Conservation (phyloP, 37 sponge, comb jelly and placozoan species). For the Hormiphora californensis region DNA sequence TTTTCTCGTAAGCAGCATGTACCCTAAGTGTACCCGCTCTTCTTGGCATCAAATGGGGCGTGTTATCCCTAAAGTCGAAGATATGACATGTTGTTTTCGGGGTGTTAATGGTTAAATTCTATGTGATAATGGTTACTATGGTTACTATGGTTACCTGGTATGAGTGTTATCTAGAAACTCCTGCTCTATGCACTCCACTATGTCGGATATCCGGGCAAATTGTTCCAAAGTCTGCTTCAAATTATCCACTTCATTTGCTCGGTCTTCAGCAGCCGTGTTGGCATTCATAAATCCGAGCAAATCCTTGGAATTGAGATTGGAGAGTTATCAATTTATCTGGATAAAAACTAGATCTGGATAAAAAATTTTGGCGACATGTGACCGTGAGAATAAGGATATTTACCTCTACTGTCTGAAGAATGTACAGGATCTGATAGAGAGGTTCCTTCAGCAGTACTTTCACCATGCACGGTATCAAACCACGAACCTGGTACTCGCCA, state of each 20-base stretch:
- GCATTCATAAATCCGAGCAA: neutral
- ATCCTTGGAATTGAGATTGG: conserved; percentile 2
- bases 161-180: neutral
- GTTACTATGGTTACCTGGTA: neutral
- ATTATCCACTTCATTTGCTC: neutral
- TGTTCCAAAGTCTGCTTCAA: conserved; percentile 19
- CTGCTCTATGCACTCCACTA: neutral
- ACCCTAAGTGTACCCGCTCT: neutral
- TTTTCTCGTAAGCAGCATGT: conserved; percentile 4
- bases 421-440: neutral
- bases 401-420: conserved; percentile 14
- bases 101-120: neutral
- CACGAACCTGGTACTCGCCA: neutral
- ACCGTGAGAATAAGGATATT: no score
- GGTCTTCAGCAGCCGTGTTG: neutral
- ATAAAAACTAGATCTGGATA: no score
- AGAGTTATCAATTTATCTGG: no score
- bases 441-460: neutral
- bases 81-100: neutral
- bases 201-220: conserved; percentile 2
- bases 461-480: neutral
- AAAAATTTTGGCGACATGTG: no score
- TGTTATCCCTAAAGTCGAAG: neutral
- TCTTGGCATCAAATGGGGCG: conserved; percentile 2
- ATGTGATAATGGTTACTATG: neutral